Evolutionary conservation across 2,888 invertebrate genomes (phyloP).

Genomic region (Eupelmus urozonus): DNA sequence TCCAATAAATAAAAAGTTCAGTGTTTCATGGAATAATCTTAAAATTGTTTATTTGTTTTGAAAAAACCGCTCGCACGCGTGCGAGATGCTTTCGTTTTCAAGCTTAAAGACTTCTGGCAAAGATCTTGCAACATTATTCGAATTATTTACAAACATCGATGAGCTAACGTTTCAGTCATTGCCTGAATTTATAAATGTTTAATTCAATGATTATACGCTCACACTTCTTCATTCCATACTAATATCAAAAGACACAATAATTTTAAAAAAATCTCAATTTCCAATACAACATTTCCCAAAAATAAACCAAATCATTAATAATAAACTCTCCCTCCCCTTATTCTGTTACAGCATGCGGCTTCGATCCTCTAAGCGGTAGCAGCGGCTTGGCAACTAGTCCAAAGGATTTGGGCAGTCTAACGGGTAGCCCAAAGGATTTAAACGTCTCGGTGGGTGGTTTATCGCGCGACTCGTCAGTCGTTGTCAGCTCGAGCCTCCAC

Average conservation of each 20-base stretch:
- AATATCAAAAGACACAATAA: constrained; percentile 9
- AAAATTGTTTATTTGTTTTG: no score
- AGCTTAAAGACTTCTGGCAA: constrained; percentile 18
- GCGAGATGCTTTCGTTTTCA: constrained; percentile 18
- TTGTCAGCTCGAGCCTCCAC: constrained; percentile 60
- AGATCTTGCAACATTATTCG: constrained; percentile 37
- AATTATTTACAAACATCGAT: constrained; percentile 51
- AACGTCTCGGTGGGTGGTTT: constrained; percentile 64
- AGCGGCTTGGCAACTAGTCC: constrained; percentile 66
- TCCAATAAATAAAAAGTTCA: no score
- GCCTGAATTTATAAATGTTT: constrained; percentile 18
- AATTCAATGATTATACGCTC: background rate
- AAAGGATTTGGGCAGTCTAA: constrained; percentile 66
- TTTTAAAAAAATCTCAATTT: background rate
- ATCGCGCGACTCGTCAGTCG: constrained; percentile 61
- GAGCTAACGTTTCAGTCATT: background rate
- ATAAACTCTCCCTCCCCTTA: no score
- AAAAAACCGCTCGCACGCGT: no score
- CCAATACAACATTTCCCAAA: no score
- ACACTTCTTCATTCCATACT: constrained; percentile 1
- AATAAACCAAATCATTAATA: background rate
- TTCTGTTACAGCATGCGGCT: constrained; percentile 67
- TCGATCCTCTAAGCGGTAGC: constrained; percentile 69
- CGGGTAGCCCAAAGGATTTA: constrained; percentile 65
- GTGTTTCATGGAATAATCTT: no score